phyloP scores from a whole-genome alignment of 2,888 invertebrate genomes.

The Yponomeuta evonymella region DNA sequence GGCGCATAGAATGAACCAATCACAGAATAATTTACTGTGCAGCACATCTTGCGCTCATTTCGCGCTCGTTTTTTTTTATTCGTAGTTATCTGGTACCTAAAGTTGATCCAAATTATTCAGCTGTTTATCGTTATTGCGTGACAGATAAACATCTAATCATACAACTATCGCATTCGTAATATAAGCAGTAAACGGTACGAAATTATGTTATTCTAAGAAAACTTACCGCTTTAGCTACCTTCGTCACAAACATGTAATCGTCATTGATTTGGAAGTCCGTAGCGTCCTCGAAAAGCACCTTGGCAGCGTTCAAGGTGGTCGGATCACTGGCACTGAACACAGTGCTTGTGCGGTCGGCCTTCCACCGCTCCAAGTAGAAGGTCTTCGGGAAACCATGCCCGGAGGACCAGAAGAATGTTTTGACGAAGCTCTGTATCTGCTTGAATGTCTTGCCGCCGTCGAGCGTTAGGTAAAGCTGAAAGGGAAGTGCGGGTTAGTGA shows the following conservation, averaged over 20 bases:
- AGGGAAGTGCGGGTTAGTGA: not conserved
- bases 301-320: slow-evolving; percentile 66
- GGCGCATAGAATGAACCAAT: too few species aligned
- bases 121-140: too few species aligned
- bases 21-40: too few species aligned
- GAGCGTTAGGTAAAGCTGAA: slow-evolving; percentile 83
- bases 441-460: slow-evolving; percentile 86
- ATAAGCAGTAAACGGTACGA: too few species aligned
- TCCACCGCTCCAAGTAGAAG: slow-evolving; percentile 82
- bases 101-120: too few species aligned
- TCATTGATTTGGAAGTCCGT: slow-evolving; percentile 89
- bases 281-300: slow-evolving; percentile 79
- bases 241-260: slow-evolving; percentile 90
- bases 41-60: too few species aligned
- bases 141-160: too few species aligned
- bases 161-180: too few species aligned
- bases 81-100: too few species aligned
- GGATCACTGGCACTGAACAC: slow-evolving; percentile 80
- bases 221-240: slow-evolving; percentile 78
- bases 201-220: not conserved
- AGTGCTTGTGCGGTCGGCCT: slow-evolving; percentile 78
- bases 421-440: slow-evolving; percentile 82
- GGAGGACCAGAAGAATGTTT: slow-evolving; percentile 85
- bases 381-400: slow-evolving; percentile 63
- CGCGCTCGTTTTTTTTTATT: too few species aligned